Conservation (phyloP, 2,113 vertebrate species). For the Cynocephalus volans region DNA sequence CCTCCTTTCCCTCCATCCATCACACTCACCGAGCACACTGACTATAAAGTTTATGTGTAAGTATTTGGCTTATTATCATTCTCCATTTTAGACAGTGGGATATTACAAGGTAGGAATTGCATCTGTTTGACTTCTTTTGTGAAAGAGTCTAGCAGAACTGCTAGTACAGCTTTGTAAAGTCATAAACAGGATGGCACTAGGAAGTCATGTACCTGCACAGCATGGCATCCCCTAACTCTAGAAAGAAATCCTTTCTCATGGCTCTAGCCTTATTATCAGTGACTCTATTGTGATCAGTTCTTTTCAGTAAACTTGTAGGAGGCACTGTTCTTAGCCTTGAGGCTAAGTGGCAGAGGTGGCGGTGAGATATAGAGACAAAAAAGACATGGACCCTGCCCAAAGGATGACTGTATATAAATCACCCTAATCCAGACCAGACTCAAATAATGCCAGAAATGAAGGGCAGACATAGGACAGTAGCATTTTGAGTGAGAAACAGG, state of each 20-base stretch:
- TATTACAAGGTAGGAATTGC: neutral
- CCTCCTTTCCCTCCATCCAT: conserved; percentile 18
- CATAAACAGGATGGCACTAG: neutral
- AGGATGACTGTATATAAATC: neutral
- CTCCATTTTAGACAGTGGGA: neutral
- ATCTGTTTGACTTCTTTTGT: conserved; percentile 21
- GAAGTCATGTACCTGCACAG: neutral
- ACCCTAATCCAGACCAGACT: conserved; percentile 11
- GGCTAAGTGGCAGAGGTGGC: neutral
- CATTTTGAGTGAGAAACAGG: neutral
- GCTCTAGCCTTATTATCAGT: neutral
- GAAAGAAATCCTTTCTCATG: neutral
- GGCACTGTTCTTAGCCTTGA: neutral
- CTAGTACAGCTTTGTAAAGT: neutral
- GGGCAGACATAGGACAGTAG: neutral
- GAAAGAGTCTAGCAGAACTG: neutral
- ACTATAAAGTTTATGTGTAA: neutral
- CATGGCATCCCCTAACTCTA: neutral
- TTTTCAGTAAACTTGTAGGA: neutral
- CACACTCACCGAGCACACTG: neutral
- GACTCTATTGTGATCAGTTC: neutral
- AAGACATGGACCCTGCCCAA: conserved; percentile 1
- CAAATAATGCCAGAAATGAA: conserved; percentile 21
- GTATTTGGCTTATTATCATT: neutral
- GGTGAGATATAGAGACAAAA: neutral